These are phyloP conservation scores for Turritopsis dohrnii DNA, from an alignment of 30 jellyfish, hydroid and myxozoan genomes.

Conservation along the genomic window DNA sequence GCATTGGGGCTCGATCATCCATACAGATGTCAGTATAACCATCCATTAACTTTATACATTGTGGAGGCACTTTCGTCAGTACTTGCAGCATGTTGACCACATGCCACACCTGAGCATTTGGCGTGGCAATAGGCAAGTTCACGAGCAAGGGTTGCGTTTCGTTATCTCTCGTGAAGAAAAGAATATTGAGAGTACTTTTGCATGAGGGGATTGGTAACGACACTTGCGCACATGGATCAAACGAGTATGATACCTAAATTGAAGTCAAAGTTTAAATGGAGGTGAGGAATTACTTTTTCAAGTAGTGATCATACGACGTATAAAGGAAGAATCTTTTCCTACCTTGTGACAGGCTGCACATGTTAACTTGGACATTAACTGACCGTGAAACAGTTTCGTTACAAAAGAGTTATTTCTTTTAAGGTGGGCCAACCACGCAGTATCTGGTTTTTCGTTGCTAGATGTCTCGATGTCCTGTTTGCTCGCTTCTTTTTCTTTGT, in stretches of 20 bases:
- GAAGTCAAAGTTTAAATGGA: neutral
- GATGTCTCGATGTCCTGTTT: conserved; percentile 55
- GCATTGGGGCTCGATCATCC: conserved; percentile 50
- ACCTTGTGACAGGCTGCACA: conserved; percentile 91
- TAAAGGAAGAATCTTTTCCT: neutral
- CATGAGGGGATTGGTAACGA: conserved; percentile 87
- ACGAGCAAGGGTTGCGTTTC: conserved; percentile 43
- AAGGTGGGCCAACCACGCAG: conserved; percentile 83
- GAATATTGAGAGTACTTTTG: conserved; percentile 35
- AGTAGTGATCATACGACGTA: too few relatives aligned
- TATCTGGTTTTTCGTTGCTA: conserved; percentile 65
- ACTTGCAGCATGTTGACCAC: conserved; percentile 60
- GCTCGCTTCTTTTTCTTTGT: conserved; percentile 26
- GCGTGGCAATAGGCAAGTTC: conserved; percentile 55
- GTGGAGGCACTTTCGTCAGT: conserved; percentile 49
- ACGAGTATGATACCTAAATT: conserved; percentile 56
- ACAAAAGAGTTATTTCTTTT: conserved; percentile 72
- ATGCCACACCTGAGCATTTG: conserved; percentile 76
- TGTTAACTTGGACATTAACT: conserved; percentile 79
- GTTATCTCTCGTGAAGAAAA: conserved; percentile 50
- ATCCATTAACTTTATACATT: conserved; percentile 45
- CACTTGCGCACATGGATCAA: conserved; percentile 89
- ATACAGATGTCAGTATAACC: conserved; percentile 45
- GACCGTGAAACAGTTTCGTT: conserved; percentile 91
- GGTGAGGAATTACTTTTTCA: neutral